phyloP scores from a whole-genome alignment of 1,140 invertebrate species.

The Oryzaephilus surinamensis region DNA sequence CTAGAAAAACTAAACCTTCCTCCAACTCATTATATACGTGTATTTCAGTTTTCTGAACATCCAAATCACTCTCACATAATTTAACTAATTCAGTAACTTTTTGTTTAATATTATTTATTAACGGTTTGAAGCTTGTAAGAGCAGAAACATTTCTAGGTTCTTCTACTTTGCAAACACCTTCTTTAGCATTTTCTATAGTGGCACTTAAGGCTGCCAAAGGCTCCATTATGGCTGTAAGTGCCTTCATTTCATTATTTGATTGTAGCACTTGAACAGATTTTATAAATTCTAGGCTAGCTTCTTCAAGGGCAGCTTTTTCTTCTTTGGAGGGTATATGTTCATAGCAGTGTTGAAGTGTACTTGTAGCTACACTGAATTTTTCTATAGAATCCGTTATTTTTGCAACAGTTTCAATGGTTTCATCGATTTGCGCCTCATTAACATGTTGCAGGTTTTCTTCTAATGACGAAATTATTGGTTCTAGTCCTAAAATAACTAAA shows the following conservation, averaged over 20 bases:
- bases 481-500: no score
- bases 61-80: conserved; percentile 1
- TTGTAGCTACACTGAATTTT: neutral
- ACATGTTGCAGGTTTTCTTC: no score
- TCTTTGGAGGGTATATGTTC: no score
- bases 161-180: conserved; percentile 13
- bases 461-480: no score
- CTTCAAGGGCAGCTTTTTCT: neutral
- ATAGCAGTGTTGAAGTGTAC: no score
- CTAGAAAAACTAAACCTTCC: conserved; percentile 3
- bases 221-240: conserved; percentile 8
- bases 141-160: no score
- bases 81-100: conserved; percentile 2
- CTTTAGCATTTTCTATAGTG: conserved; percentile 14
- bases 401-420: neutral
- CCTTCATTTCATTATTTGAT: conserved; percentile 4
- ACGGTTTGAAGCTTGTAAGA: no score
- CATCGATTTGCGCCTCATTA: neutral
- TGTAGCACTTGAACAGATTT: conserved; percentile 21
- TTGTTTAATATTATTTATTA: no score
- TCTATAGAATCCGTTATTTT: neutral
- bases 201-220: conserved; percentile 14
- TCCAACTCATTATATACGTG: no score
- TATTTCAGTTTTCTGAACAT: conserved; percentile 1
- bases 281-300: conserved; percentile 11